Evolutionary conservation across 2,113 vertebrate species (phyloP).

Genomic region (human (Homo sapiens)): GRCh38 chr16:47826001-47826500

Average conservation of each 20-base stretch:
- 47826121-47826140: neutral
- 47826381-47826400: neutral
- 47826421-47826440: neutral
- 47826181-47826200: neutral
- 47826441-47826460: neutral
- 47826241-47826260: too few relatives aligned
- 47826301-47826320: neutral
- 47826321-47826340: neutral
- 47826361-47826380: neutral
- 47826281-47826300: neutral
- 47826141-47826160: neutral
- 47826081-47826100: neutral
- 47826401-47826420: neutral
- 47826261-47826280: neutral
- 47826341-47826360: neutral
- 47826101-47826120: neutral
- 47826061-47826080: neutral
- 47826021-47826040: neutral
- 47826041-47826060: neutral
- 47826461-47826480: neutral
- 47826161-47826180: neutral
- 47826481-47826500: neutral
- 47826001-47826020: neutral
- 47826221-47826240: neutral
- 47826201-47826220: neutral